A percentile compares a stretch with the other conserved stretches of the same genome.
These are phyloP conservation scores for Istiophorus platypterus DNA, from an alignment of 2,113 vertebrate genomes.

Conservation along the genomic window DNA sequence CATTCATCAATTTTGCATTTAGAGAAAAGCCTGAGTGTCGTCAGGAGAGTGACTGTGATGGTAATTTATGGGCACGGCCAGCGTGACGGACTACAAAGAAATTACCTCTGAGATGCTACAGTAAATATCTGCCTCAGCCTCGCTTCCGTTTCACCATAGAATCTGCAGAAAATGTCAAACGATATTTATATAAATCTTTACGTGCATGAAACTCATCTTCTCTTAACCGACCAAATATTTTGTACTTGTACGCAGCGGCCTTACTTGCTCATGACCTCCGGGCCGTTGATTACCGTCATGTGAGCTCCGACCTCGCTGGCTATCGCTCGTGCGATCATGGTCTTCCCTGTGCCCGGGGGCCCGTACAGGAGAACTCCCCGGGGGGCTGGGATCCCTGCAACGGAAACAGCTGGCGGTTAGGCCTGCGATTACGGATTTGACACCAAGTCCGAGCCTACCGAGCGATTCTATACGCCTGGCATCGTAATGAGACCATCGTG, in stretches of 20 bases:
- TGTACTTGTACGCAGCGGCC: conserved; percentile 42
- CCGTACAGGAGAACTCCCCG: conserved; percentile 94
- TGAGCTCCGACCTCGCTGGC: conserved; percentile 92
- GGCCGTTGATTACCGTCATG: conserved; percentile 94
- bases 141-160: conserved; percentile 96
- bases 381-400: conserved; percentile 91
- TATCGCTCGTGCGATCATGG: conserved; percentile 95
- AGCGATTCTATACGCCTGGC: neutral
- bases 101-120: conserved; percentile 91
- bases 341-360: conserved; percentile 97
- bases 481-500: neutral
- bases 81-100: neutral
- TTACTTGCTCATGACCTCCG: conserved; percentile 99
- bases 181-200: neutral
- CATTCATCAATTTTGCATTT: too few species aligned
- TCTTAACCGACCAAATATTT: neutral
- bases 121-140: conserved; percentile 93
- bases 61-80: neutral
- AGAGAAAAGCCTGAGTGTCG: neutral
- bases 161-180: conserved; percentile 79
- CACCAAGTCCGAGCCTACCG: too few species aligned
- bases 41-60: neutral
- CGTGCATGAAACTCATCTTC: neutral
- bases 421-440: too few species aligned
- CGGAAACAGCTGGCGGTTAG: conserved; percentile 29